Evolutionary conservation across 2,888 invertebrate species (phyloP).

Genomic region (Ochropleura plecta): DNA sequence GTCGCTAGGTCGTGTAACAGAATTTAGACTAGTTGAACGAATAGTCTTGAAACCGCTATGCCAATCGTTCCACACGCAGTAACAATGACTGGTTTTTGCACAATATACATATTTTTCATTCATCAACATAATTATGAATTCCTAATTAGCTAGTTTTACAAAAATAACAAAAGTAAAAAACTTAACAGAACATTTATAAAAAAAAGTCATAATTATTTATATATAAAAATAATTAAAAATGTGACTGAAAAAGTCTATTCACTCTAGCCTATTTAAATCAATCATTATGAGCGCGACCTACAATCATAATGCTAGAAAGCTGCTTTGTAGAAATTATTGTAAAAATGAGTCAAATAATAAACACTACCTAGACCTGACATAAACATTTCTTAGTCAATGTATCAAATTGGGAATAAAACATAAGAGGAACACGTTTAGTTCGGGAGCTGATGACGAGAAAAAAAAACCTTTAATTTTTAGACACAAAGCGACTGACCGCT

Average conservation of each 20-base stretch:
- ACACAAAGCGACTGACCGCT: neutral
- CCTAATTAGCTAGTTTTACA: constrained; percentile 30
- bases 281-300: constrained; percentile 56
- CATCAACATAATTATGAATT: constrained; percentile 14
- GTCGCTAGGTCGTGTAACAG: constrained; percentile 75
- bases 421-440: constrained; percentile 68
- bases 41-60: constrained; percentile 73
- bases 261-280: constrained; percentile 41
- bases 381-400: constrained; percentile 48
- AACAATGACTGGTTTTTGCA: constrained; percentile 62
- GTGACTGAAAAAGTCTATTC: constrained; percentile 9
- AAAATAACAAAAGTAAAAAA: constrained; percentile 37
- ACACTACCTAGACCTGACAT: constrained; percentile 49
- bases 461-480: neutral
- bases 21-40: constrained; percentile 70
- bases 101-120: constrained; percentile 16
- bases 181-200: constrained; percentile 31
- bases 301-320: constrained; percentile 50
- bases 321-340: constrained; percentile 49
- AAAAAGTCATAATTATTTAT: constrained; percentile 23
- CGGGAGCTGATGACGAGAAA: constrained; percentile 18
- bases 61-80: constrained; percentile 76
- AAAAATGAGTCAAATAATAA: constrained; percentile 42
- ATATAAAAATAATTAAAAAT: constrained; percentile 25
- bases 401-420: constrained; percentile 67